Percentiles rank a stretch among this genome's conserved stretches.
Conservation (phyloP, 2,797 vertebrate genomes). For the Holocentrus rufus region DNA sequence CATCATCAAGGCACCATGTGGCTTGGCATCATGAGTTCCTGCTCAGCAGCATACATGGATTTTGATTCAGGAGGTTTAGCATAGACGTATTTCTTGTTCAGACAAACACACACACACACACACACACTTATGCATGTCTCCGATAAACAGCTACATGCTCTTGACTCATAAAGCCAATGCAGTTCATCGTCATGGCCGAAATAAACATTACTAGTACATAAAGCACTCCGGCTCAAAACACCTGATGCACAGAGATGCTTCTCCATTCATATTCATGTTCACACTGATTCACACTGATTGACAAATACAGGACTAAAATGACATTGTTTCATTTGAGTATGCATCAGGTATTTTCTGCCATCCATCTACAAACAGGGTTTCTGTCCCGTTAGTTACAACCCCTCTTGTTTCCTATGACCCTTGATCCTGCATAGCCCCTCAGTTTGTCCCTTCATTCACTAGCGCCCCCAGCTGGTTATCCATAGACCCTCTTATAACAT, state of each 20-base stretch:
- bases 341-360: slow-evolving; percentile 75
- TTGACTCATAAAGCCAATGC: slow-evolving; percentile 49
- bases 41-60: slow-evolving; percentile 36
- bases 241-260: slow-evolving; percentile 57
- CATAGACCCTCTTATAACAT: slow-evolving; percentile 68
- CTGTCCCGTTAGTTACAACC: slow-evolving; percentile 30
- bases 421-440: slow-evolving; percentile 58
- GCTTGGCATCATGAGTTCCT: slow-evolving; percentile 50
- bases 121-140: slow-evolving; percentile 53
- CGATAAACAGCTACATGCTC: slow-evolving; percentile 25
- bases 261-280: slow-evolving; percentile 16
- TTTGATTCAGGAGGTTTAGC: slow-evolving; percentile 12
- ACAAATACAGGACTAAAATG: not conserved
- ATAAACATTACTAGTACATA: slow-evolving; percentile 22
- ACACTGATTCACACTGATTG: slow-evolving; percentile 11
- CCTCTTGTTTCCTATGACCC: slow-evolving; percentile 48
- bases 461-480: slow-evolving; percentile 66
- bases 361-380: slow-evolving; percentile 28
- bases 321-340: not conserved
- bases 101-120: slow-evolving; percentile 13
- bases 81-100: not conserved
- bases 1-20: slow-evolving; percentile 51
- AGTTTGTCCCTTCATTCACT: slow-evolving; percentile 55
- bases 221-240: slow-evolving; percentile 65
- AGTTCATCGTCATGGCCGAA: slow-evolving; percentile 57